Evolutionary conservation across 2,797 vertebrate genomes (phyloP).

Genomic region (Gallinago solitaria): DNA sequence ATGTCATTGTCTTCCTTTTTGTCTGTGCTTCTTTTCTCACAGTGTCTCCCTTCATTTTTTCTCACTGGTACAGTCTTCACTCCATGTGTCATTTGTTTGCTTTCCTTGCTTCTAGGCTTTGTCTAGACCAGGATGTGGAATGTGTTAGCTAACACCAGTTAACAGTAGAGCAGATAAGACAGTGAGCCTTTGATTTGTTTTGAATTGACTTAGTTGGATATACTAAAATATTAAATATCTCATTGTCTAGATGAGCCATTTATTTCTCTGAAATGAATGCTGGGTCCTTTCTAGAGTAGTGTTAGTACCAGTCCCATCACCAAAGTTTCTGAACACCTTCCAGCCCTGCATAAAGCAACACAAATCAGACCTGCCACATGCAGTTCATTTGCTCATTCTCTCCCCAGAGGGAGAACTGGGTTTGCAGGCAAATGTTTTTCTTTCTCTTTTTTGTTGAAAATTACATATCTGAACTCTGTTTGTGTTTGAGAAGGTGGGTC

Average conservation of each 20-base stretch:
- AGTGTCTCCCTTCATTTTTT: not conserved
- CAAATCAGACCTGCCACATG: not conserved
- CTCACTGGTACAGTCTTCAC: not conserved
- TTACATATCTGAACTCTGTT: not conserved
- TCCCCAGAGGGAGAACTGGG: not conserved
- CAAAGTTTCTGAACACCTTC: not conserved
- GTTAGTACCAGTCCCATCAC: not conserved
- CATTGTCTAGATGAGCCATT: not conserved
- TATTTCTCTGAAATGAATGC: not conserved
- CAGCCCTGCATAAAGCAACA: not conserved
- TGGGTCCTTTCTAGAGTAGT: not conserved
- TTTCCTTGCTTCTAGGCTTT: conserved; percentile 29
- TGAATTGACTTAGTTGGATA: not conserved
- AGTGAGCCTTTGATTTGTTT: not conserved
- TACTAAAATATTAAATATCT: not conserved
- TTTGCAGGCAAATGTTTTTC: not conserved
- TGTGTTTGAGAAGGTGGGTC: not conserved
- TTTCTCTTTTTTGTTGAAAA: not conserved
- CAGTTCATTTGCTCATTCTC: not conserved
- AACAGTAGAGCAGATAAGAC: not conserved
- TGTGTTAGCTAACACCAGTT: not conserved
- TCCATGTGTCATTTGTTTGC: not conserved
- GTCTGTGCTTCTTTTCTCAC: not conserved
- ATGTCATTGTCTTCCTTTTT: conserved; percentile 30
- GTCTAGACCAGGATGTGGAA: not conserved